Percentiles rank a stretch among this genome's conserved stretches.
These are phyloP conservation scores for Caprella mutica DNA, from an alignment of 2,888 invertebrate species.

Conservation along the genomic window DNA sequence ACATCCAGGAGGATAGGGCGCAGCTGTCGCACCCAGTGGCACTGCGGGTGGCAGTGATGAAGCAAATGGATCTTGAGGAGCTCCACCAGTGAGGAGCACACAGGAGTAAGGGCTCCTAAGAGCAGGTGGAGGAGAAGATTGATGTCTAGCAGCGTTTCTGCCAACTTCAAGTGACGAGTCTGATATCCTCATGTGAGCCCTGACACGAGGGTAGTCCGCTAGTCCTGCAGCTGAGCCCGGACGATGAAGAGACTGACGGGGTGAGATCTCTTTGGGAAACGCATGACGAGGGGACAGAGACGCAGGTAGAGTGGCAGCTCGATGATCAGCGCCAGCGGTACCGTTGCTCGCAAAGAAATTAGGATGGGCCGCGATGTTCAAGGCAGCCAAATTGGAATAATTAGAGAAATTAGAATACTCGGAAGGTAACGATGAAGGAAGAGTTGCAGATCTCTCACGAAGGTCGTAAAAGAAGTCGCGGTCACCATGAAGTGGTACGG, in stretches of 20 bases:
- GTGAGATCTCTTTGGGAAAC: not conserved
- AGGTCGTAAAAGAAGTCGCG: not conserved
- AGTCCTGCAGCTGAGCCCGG: not conserved
- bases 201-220: conserved; percentile 1
- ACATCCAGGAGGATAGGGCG: conserved; percentile 18
- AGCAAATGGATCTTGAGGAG: not conserved
- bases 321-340: not conserved
- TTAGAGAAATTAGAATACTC: not conserved
- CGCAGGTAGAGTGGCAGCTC: not conserved
- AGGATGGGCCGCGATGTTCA: not conserved
- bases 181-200: conserved; percentile 3
- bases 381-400: not conserved
- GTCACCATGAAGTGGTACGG: not conserved
- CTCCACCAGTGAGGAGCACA: not conserved
- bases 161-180: conserved; percentile 5
- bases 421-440: conserved; percentile 3
- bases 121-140: not conserved
- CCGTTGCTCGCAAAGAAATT: not conserved
- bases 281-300: not conserved
- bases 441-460: not conserved
- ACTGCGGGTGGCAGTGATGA: conserved; percentile 6
- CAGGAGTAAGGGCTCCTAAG: conserved; percentile 6
- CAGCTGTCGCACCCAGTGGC: not conserved
- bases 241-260: conserved; percentile 1
- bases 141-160: not conserved